Evolutionary conservation across 2,888 invertebrate genomes (phyloP), one percentile per base, ranked within the genome.

Genomic region (Mythimna impura): DNA sequence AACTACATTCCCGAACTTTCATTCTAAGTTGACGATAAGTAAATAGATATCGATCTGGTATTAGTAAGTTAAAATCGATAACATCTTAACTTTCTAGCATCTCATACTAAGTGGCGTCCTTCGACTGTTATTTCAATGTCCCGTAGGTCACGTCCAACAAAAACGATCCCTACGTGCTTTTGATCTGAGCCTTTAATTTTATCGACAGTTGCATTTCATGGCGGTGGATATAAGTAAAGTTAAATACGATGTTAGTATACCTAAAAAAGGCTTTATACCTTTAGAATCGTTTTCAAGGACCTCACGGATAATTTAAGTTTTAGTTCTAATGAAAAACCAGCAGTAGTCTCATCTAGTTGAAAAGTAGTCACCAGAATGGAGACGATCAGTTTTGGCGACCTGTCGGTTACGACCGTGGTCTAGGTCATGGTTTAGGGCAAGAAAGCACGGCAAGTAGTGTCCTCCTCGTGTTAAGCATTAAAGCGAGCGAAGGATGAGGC

Each of bases 161-260:
- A 75, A 75, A 75, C 78, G 78, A 34, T 47, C 54, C 58, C 63
- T 76, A 78, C 76, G 78, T 78, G 76, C 71, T 50, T 60, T 60
- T 79, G 64, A 50, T 79, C 47, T 25, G 34, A 50, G 40, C 17
- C 62, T 62, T 43, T 58, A 40, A 63, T 79, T 58, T 64, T 77
- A 80, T 81, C 77, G 70, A 69, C 60, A 74, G 70, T 74, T 74
- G 77, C 80, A 71, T 47, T 74, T 74, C 60, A 77, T 77, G 22
- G 67, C 25, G 17, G 30, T 6, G 17, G n/a, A 22, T n/a, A 40
- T 68, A 76, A 68, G 12, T 22, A 20, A 54, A 60, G 10, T 17
- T 34, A 17, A 20, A 62, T 17, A 25, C 40, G 40, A 25, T 62
- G 5, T 36, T 20, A 20, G 9, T n/a, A 5, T 57, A 43, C 20